These are phyloP conservation scores for Lepisosteus oculatus DNA, from an alignment of 2,113 vertebrate species.

Conservation along the genomic window DNA sequence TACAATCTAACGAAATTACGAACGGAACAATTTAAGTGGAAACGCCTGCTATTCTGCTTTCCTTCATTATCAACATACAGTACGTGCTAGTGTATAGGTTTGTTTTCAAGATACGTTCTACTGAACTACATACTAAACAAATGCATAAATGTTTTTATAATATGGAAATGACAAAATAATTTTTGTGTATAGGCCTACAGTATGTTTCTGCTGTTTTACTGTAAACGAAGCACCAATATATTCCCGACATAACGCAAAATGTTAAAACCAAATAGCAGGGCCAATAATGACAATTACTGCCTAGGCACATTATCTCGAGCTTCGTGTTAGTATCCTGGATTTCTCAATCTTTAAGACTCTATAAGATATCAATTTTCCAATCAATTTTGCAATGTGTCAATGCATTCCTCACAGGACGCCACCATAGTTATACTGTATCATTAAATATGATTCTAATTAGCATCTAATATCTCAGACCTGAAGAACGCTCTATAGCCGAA, in stretches of 20 bases:
- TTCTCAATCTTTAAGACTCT: too few relatives aligned
- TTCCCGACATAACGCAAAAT: not conserved
- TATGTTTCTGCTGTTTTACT: not conserved
- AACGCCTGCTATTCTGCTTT: conserved; percentile 1
- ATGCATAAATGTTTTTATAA: not conserved
- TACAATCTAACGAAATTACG: not conserved
- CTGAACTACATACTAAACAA: not conserved
- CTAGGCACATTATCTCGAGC: too few relatives aligned
- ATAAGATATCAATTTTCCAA: too few relatives aligned
- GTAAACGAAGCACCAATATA: not conserved
- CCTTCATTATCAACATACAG: not conserved
- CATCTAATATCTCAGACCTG: too few relatives aligned
- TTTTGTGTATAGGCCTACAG: not conserved
- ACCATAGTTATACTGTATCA: too few relatives aligned
- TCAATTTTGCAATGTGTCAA: too few relatives aligned
- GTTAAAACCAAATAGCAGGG: too few relatives aligned
- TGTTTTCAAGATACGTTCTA: not conserved
- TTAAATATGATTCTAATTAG: too few relatives aligned
- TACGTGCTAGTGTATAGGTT: not conserved
- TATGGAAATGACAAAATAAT: not conserved
- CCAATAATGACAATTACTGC: too few relatives aligned
- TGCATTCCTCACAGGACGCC: too few relatives aligned
- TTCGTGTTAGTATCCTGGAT: too few relatives aligned
- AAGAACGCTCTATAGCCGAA: too few relatives aligned
- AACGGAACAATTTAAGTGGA: not conserved